phyloP scores from a whole-genome alignment of 2,888 invertebrate genomes.

The Molorchus minor region DNA sequence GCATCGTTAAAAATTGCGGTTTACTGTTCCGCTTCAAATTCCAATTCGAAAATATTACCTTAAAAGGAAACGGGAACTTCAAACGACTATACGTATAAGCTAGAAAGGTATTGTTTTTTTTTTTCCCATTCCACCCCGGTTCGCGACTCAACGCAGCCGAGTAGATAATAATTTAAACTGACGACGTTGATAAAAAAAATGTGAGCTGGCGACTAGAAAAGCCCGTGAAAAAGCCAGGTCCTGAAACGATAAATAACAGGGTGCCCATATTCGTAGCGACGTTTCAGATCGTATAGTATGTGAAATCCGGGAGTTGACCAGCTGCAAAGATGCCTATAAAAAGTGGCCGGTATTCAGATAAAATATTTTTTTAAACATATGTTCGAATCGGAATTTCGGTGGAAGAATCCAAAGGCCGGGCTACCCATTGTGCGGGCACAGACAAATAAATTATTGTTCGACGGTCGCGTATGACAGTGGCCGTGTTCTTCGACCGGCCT shows the following conservation, averaged over 20 bases:
- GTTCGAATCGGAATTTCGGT: constrained; percentile 62
- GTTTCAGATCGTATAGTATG: constrained; percentile 45
- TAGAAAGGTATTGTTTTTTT: too few species aligned
- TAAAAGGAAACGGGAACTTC: too few species aligned
- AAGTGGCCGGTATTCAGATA: constrained; percentile 60
- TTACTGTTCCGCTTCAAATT: too few species aligned
- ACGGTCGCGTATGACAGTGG: constrained; percentile 63
- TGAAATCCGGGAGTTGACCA: constrained; percentile 52
- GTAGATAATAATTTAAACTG: constrained; percentile 22
- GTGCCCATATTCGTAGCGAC: constrained; percentile 50
- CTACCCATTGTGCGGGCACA: constrained; percentile 62
- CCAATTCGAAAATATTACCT: too few species aligned
- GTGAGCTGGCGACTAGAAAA: constrained; percentile 30
- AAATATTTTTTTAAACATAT: constrained; percentile 64
- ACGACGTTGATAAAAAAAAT: constrained; percentile 27
- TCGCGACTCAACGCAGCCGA: constrained; percentile 1
- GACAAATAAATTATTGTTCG: constrained; percentile 64
- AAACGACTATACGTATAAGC: too few species aligned
- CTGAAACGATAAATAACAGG: constrained; percentile 46
- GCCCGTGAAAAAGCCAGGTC: constrained; percentile 40
- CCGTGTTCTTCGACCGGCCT: constrained; percentile 42
- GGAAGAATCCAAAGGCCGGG: constrained; percentile 59
- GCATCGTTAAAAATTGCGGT: too few species aligned
- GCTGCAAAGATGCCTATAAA: constrained; percentile 53
- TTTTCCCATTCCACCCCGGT: background rate